Conservation (phyloP, 2,797 vertebrate species). For the Falco rusticolus region DNA sequence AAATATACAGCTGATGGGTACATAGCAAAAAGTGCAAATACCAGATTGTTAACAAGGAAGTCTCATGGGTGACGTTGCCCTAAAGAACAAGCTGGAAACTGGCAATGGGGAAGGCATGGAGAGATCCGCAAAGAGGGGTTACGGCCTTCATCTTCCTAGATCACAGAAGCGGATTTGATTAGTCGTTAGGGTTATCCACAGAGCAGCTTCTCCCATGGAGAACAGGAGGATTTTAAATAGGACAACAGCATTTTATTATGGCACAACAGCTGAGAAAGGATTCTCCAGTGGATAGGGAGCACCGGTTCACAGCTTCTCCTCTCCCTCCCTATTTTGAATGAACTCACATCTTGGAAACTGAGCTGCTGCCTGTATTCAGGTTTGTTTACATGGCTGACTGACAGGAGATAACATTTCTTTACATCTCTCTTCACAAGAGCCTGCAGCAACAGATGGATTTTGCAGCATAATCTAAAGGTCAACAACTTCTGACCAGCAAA, state of each 20-base stretch:
- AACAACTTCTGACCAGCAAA: conserved; percentile 33
- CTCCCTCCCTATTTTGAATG: not conserved
- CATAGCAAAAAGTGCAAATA: not conserved
- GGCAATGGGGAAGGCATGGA: not conserved
- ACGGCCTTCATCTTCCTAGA: not conserved
- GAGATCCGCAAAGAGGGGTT: not conserved
- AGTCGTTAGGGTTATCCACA: not conserved
- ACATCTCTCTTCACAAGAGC: conserved; percentile 13
- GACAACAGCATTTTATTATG: not conserved
- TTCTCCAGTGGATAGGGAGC: not conserved
- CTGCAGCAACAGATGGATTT: conserved; percentile 56
- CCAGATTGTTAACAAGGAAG: not conserved
- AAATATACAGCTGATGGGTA: not conserved
- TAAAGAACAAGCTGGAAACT: not conserved
- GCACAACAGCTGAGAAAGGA: conserved; percentile 21
- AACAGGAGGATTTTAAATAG: not conserved
- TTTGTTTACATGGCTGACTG: conserved; percentile 29
- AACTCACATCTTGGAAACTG: not conserved
- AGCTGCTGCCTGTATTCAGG: not conserved
- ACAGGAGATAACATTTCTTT: conserved; percentile 38
- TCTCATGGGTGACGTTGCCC: not conserved
- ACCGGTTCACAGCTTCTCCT: not conserved
- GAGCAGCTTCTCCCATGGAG: not conserved
- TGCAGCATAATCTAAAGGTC: conserved; percentile 49
- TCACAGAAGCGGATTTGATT: not conserved